These are phyloP conservation scores for Cyclura pinguis DNA, from an alignment of 2,797 vertebrate genomes.

Conservation along the genomic window DNA sequence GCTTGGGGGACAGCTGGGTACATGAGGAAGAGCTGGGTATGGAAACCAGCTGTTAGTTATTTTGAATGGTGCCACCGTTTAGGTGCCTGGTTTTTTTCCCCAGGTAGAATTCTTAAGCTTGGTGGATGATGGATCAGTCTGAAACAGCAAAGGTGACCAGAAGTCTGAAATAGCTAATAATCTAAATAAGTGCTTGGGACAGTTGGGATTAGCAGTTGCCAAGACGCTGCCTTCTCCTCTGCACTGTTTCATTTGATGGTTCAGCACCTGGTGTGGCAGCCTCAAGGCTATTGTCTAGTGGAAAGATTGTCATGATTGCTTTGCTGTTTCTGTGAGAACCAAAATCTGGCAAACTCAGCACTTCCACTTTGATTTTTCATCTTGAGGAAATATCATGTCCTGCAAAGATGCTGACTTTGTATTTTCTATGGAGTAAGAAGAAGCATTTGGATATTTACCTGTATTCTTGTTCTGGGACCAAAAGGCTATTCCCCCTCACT, in stretches of 20 bases:
- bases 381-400: slow-evolving; percentile 78
- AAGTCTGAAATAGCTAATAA: slow-evolving; percentile 23
- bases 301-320: slow-evolving; percentile 65
- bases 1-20: no score
- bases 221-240: not conserved
- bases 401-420: slow-evolving; percentile 77
- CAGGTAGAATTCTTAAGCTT: slow-evolving; percentile 21
- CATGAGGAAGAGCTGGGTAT: no score
- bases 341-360: slow-evolving; percentile 78
- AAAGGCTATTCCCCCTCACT: slow-evolving; percentile 69
- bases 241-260: not conserved
- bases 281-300: slow-evolving; percentile 44
- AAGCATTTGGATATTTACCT: slow-evolving; percentile 80
- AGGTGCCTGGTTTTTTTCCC: not conserved
- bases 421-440: slow-evolving; percentile 81
- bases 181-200: not conserved
- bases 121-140: slow-evolving; percentile 47
- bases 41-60: no score
- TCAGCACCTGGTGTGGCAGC: slow-evolving; percentile 51
- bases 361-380: slow-evolving; percentile 77
- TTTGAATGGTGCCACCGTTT: no score
- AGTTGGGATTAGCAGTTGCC: not conserved
- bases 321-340: slow-evolving; percentile 70
- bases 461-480: slow-evolving; percentile 72
- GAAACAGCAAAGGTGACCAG: slow-evolving; percentile 40